Evolutionary conservation across 2,113 vertebrate species (phyloP).

Genomic region (Tor tambroides): DNA sequence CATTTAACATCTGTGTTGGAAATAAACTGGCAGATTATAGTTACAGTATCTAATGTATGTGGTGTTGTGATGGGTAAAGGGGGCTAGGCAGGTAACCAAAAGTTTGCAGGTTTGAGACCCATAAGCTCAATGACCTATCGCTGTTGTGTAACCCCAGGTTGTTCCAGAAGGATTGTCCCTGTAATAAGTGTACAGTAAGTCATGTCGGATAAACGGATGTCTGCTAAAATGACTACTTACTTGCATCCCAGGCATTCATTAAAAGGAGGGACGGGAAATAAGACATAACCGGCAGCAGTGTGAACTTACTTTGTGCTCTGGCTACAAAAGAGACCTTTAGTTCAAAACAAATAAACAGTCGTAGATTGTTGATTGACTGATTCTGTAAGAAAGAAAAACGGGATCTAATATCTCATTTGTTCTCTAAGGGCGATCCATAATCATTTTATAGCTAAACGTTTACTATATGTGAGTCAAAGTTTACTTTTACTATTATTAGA

Average conservation of each 20-base stretch:
- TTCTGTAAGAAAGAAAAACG: neutral
- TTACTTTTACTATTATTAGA: neutral
- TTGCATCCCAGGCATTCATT: slow-evolving; percentile 35
- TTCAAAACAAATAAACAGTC: neutral
- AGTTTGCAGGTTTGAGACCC: neutral
- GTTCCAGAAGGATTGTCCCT: slow-evolving; percentile 15
- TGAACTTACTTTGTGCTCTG: neutral
- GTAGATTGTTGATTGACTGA: neutral
- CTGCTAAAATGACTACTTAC: slow-evolving; percentile 36
- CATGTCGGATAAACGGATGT: slow-evolving; percentile 34
- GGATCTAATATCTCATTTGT: neutral
- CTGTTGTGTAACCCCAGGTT: neutral
- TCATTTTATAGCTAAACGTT: neutral
- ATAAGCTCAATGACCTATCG: neutral
- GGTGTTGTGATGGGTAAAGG: neutral
- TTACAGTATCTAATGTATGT: neutral
- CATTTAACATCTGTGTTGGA: neutral
- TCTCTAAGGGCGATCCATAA: neutral
- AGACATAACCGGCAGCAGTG: neutral
- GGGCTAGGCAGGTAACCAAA: neutral
- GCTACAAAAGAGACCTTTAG: neutral
- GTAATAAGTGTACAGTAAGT: slow-evolving; percentile 22
- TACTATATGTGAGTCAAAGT: neutral
- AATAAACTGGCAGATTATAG: neutral
- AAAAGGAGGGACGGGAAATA: slow-evolving; percentile 31